Conservation (phyloP, 2,888 invertebrate genomes). For the Chalcis sispes region DNA sequence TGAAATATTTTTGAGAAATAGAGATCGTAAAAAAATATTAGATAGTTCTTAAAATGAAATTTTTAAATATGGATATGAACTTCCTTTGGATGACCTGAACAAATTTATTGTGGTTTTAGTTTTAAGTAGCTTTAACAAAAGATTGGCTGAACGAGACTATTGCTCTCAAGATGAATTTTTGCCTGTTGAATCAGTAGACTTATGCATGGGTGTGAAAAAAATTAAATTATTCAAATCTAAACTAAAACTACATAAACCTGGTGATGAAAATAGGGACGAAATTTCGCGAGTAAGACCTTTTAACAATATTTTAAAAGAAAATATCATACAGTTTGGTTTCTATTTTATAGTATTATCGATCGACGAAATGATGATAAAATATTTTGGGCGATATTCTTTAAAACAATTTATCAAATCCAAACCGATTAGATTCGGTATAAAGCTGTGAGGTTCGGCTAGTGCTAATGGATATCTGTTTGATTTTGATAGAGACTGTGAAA, state of each 20-base stretch:
- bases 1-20: constrained; percentile 22
- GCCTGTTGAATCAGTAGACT: background rate
- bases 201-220: constrained; percentile 2
- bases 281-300: constrained; percentile 27
- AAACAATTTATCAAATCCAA: constrained; percentile 43
- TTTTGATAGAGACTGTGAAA: constrained; percentile 20
- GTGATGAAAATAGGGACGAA: constrained; percentile 24
- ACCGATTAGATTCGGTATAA: constrained; percentile 37
- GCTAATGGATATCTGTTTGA: constrained; percentile 26
- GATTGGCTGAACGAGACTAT: constrained; percentile 26
- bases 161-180: constrained; percentile 12
- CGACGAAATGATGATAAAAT: constrained; percentile 47
- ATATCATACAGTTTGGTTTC: constrained; percentile 17
- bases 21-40: constrained; percentile 31
- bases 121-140: constrained; percentile 46
- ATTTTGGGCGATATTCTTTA: constrained; percentile 13
- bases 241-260: constrained; percentile 9
- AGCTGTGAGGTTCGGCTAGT: constrained; percentile 19
- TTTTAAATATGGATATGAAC: constrained; percentile 56
- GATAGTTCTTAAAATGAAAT: constrained; percentile 21
- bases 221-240: constrained; percentile 8
- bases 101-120: constrained; percentile 33
- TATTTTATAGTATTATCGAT: constrained; percentile 23
- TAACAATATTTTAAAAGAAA: constrained; percentile 15
- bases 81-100: constrained; percentile 27